Evolutionary conservation across 1,140 invertebrate genomes (phyloP), one percentile per base, ranked within the genome.

Genomic region (Potamilus streckersoni): DNA sequence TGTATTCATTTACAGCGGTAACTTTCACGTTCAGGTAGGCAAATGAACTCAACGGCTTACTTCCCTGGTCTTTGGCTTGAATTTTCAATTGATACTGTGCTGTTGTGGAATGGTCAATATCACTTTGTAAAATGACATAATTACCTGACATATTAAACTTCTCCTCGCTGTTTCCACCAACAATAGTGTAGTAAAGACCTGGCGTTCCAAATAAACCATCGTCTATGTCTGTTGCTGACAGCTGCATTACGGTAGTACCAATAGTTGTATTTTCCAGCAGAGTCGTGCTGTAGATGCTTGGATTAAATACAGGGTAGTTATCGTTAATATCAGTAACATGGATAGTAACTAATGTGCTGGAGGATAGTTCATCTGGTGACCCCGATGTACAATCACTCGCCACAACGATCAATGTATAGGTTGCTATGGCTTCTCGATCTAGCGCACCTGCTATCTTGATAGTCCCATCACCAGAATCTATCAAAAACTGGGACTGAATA

Each of bases 251-350:
- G n/a, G 38, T 55, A 49, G 69, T 66, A 14, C 62, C 60, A 15
- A 60, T 17, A 31, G 23, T 16, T 31, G 20, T 49, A 20, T 63
- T 49, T 58, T 73, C 71, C 4, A 19, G n/a, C 5, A 73, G 49
- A 19, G 20, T 19, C 60, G 64, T 38, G 16, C 55, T 31, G 38
- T 23, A 73, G 19, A 38, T 15, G 19, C n/a, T 64, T n/a, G 38
- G 23, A n/a, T 15, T 64, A 56, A 73, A 73, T 64, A 64, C 31
- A 38, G 71, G 71, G 38, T 64, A 73, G 60, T 73, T 73, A 23
- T 73, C 71, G 64, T 73, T 73, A 15, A 64, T 62, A 58, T 73
- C 71, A 14, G 55, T 49, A 17, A 73, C 62, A 38, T 20, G n/a
- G 8, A 73, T 58, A 31, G 17, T 19, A n/a, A 70, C 20, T 2